Percentiles rank a stretch among this genome's conserved stretches.
Conservation (phyloP, 2,797 vertebrate species). For the Chrysocyon brachyurus region DNA sequence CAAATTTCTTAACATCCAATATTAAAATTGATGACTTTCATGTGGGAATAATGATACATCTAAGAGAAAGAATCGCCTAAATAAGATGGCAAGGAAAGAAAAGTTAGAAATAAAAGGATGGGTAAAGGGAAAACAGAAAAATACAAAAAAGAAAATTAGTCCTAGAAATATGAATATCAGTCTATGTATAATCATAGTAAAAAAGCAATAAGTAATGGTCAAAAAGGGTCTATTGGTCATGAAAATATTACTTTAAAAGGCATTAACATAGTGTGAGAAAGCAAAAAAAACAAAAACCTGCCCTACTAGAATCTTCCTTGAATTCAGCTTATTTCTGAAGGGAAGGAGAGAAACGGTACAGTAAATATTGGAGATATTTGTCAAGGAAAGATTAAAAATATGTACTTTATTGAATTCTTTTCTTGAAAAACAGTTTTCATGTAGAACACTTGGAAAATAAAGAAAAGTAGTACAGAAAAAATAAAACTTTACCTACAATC, state of each 20-base stretch:
- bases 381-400: slow-evolving; percentile 37
- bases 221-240: background rate
- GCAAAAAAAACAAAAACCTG: background rate
- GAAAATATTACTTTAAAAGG: slow-evolving; percentile 45
- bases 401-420: background rate
- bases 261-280: background rate
- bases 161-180: background rate
- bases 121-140: slow-evolving; percentile 28
- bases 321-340: slow-evolving; percentile 24
- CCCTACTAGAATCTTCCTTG: slow-evolving; percentile 13
- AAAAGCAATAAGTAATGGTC: background rate
- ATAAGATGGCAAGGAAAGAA: background rate
- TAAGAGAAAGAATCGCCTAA: background rate
- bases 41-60: background rate
- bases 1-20: background rate
- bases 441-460: slow-evolving; percentile 32
- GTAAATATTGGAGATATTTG: slow-evolving; percentile 22
- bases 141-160: slow-evolving; percentile 28
- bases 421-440: background rate
- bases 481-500: background rate
- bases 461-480: slow-evolving; percentile 21
- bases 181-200: slow-evolving; percentile 26
- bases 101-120: background rate
- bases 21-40: slow-evolving; percentile 1
- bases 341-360: background rate